phyloP scores from a whole-genome alignment of 2,888 invertebrate species.

The Cremastinae sp. region DNA sequence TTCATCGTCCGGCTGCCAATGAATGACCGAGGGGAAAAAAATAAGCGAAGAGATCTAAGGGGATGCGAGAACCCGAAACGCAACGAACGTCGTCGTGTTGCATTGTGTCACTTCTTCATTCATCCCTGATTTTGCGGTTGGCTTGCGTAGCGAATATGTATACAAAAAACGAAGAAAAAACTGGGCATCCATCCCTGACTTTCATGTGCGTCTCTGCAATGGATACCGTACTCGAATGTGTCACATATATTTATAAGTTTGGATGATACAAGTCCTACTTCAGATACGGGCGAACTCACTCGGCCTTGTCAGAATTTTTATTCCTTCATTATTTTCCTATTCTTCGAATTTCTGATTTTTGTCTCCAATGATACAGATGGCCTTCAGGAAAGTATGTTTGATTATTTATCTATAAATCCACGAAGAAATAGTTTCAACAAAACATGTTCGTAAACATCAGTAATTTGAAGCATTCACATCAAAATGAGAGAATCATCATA shows the following conservation, averaged over 20 bases:
- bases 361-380: slow-evolving; percentile 12
- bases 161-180: slow-evolving; percentile 59
- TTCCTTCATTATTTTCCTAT: slow-evolving; percentile 26
- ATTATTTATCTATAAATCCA: not conserved
- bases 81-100: slow-evolving; percentile 62
- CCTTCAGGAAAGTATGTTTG: slow-evolving; percentile 1
- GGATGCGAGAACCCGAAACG: slow-evolving; percentile 62
- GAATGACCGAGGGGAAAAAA: slow-evolving; percentile 67
- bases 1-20: slow-evolving; percentile 65
- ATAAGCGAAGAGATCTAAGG: slow-evolving; percentile 51
- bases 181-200: slow-evolving; percentile 52
- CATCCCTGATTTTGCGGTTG: slow-evolving; percentile 80
- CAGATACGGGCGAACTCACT: slow-evolving; percentile 38
- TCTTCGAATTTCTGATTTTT: slow-evolving; percentile 27
- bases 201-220: slow-evolving; percentile 57
- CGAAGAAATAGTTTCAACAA: too few species aligned
- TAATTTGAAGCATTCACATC: too few species aligned
- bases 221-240: slow-evolving; percentile 45
- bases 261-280: slow-evolving; percentile 14
- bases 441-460: too few species aligned
- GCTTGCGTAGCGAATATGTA: slow-evolving; percentile 78
- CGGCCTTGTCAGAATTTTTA: slow-evolving; percentile 34
- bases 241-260: slow-evolving; percentile 7
- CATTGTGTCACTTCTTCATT: slow-evolving; percentile 79
- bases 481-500: slow-evolving; percentile 16